Evolutionary conservation across 2,888 invertebrate genomes (phyloP), one percentile per base, ranked within the genome.

Genomic region (Standfussiana lucernea): DNA sequence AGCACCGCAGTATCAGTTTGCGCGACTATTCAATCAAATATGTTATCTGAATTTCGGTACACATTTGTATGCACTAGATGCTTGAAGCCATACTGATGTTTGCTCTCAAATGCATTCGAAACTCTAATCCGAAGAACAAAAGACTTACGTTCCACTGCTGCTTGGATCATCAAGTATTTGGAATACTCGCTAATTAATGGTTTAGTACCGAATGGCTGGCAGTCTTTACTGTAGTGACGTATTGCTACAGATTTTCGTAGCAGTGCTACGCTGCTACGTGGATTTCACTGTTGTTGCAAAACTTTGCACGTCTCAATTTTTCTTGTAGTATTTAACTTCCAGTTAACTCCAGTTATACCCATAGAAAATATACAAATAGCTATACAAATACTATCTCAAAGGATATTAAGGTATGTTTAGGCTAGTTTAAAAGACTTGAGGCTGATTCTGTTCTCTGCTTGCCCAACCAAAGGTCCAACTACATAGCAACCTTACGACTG

Each of bases 231-330:
- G 15, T 67, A 18, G n/a, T 8, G n/a, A 47, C 47, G 15, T 3
- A 77, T 8, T 53, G 42, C 75, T 80, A 80, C 80, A 11, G 24
- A 18, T 70, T 66, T 37, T 37, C 45, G 75, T 62, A 67, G 62
- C 65, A 45, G 7, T 62, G 40, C 79, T 82, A 79, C 67, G 64
- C 18, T 15, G 64, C 75, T 82, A 84, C 75, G 75, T 7, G 28
- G 32, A 24, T 32, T 40, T 18, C 5, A 13, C 1, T 47, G 24
- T 62, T 40, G 24, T 62, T 61, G 21, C 24, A n/a, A 35, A n/a
- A 13, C 8, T 1, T 59, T 2, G 69, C 37, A 35, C 42, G 11
- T 59, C 10, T 59, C 10, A 32, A 32, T 2, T 32, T 18, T 32
- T 32, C 10, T 8, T 8, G 18, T 28, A 42, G 13, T 40, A 37